phyloP scores from a whole-genome alignment of 2,113 vertebrate species.

The Macquaria australasica region DNA sequence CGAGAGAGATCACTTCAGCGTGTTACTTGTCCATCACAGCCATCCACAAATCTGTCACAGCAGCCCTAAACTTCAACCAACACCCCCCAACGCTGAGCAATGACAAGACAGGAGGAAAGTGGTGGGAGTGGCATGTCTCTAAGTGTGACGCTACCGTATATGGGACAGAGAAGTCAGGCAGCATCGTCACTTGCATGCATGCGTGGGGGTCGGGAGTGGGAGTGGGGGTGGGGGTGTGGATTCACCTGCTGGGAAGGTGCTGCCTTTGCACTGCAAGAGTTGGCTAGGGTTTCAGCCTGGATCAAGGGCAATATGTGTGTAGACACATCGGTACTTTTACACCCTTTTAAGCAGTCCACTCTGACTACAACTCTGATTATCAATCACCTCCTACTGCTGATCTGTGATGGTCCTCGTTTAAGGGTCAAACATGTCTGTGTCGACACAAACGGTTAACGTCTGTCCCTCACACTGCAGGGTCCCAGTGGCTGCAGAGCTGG shows the following conservation, averaged over 20 bases:
- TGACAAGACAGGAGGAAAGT: constrained; percentile 5
- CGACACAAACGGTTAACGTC: background rate
- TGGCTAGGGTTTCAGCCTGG: constrained; percentile 13
- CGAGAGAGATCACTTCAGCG: constrained; percentile 26
- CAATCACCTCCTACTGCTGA: background rate
- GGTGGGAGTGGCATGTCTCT: constrained; percentile 35
- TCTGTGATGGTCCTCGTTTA: background rate
- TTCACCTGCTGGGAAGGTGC: constrained; percentile 61
- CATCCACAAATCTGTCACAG: constrained; percentile 62
- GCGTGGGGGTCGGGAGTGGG: background rate
- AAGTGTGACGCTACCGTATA: constrained; percentile 75
- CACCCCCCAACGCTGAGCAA: background rate
- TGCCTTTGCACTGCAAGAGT: constrained; percentile 14
- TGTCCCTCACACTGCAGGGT: background rate
- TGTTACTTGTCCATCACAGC: constrained; percentile 63
- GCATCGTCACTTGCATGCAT: background rate
- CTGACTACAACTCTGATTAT: background rate
- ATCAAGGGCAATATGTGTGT: background rate
- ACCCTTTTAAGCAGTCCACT: no score
- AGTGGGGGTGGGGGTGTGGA: background rate
- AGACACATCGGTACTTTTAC: background rate
- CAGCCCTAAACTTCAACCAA: constrained; percentile 46
- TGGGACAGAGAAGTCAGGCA: constrained; percentile 56
- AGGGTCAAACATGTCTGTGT: background rate
- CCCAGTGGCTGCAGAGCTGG: background rate